phyloP scores from a whole-genome alignment of 2,888 invertebrate genomes.

The Hirtodrosophila alboralis region DNA sequence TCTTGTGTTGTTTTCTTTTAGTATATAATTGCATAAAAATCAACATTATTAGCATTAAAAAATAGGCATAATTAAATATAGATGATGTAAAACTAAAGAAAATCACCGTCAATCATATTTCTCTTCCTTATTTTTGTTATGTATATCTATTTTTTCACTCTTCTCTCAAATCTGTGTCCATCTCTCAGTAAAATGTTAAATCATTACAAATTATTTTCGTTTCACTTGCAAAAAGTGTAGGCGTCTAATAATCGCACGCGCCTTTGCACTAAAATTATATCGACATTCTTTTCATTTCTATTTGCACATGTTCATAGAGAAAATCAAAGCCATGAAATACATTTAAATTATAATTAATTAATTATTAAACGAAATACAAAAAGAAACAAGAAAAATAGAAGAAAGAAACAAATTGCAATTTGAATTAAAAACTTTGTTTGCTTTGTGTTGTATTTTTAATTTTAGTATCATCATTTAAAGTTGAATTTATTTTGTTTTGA shows the following conservation, averaged over 20 bases:
- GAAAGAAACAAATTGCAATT: no score
- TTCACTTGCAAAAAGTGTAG: conserved; percentile 55
- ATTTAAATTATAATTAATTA: conserved; percentile 23
- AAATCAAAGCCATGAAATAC: conserved; percentile 46
- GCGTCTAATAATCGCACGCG: conserved; percentile 16
- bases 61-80: conserved; percentile 65
- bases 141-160: conserved; percentile 1
- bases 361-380: conserved; percentile 32
- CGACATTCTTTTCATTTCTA: conserved; percentile 64
- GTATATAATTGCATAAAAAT: conserved; percentile 72
- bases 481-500: conserved; percentile 38
- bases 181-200: conserved; percentile 46
- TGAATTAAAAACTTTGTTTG: conserved; percentile 22
- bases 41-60: conserved; percentile 63
- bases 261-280: conserved; percentile 70
- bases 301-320: conserved; percentile 35
- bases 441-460: conserved; percentile 30
- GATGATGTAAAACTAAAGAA: conserved; percentile 59
- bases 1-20: conserved; percentile 68
- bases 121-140: conserved; percentile 23
- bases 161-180: conserved; percentile 1
- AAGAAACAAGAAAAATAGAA: conserved; percentile 26
- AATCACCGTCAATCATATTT: conserved; percentile 41
- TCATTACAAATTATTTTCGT: conserved; percentile 43
- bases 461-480: conserved; percentile 33